Percentiles rank a stretch among this genome's conserved stretches.
phyloP scores from a whole-genome alignment of 2,113 vertebrate species.

The Neotragus pygmaeus region DNA sequence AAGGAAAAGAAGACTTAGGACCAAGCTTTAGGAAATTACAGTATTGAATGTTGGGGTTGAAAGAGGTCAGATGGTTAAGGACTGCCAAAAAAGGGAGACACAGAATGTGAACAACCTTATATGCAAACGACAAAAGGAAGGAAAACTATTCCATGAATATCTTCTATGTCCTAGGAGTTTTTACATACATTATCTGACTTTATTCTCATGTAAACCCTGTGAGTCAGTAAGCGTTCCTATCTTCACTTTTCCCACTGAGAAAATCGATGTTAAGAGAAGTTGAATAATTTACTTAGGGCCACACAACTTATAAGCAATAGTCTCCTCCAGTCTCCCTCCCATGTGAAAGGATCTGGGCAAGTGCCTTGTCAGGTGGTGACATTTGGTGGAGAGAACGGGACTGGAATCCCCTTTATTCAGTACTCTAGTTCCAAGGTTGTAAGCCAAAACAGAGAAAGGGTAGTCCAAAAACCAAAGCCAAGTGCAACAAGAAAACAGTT shows the following conservation, averaged over 20 bases:
- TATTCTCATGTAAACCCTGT: neutral
- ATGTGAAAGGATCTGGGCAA: neutral
- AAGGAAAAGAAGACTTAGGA: neutral
- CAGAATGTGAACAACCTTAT: neutral
- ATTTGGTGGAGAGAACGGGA: neutral
- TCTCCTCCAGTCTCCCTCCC: neutral
- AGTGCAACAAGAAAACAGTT: conserved; percentile 8
- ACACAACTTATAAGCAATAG: neutral
- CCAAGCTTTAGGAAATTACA: neutral
- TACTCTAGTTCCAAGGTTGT: neutral
- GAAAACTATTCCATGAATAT: neutral
- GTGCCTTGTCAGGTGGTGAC: neutral
- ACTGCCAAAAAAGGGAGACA: neutral
- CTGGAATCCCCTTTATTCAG: neutral
- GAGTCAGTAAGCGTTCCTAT: neutral
- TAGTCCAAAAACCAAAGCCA: conserved; percentile 35
- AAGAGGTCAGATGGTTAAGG: neutral
- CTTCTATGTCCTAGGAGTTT: neutral
- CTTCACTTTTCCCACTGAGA: neutral
- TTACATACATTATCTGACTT: neutral
- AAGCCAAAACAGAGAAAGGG: neutral
- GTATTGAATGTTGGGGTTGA: neutral
- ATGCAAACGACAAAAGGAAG: neutral
- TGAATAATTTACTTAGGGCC: neutral
- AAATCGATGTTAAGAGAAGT: neutral